Evolutionary conservation across 2,113 vertebrate genomes (phyloP), one percentile per base, ranked within the genome.

Genomic region (Columbina picui): DNA sequence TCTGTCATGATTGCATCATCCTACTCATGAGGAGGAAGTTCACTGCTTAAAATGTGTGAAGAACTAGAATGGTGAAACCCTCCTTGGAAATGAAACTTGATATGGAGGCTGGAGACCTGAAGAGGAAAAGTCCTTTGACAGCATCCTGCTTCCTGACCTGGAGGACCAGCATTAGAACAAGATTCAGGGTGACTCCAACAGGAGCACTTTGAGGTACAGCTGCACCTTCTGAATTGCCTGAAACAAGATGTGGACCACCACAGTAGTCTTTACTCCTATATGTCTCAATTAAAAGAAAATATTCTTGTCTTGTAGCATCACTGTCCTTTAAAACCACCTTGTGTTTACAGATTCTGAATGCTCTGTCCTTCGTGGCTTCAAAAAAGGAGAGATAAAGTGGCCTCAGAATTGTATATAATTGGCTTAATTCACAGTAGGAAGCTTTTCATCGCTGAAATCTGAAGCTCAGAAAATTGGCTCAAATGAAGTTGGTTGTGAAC

Each of bases 301-400:
- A 26, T 60, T 69, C 14, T 70, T 45, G 8, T 2, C 16, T 43
- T 52, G 10, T 41, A 45, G 4, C 27, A 56, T 25, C 15, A 47
- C 25, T 27, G 47, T 38, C 39, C 36, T 75, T 84, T 59, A 59
- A 53, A 88, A 57, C 4, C 29, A 69, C 5, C 11, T 47, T 59
- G 9, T 19, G 17, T 70, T 64, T 64, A 17, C 14, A 45, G 20
- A 61, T 49, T 34, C 34, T 19, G 25, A 50, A 70, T 50, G 65
- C 39, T 49, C 20, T 30, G 7, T 38, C 36, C 10, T 76, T 5
- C 39, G 39, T 0, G 1, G 5, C 14, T 13, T 25, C 14, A 61
- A 67, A 8, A 68, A 84, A 59, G 15, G 18, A 74, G 19, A 59
- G 9, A 5, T 16, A 45, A 38, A 53, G 30, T 14, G 11, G 15